These are phyloP conservation scores for Listrodromus nycthemerus DNA, from an alignment of 2,888 invertebrate genomes.

Conservation along the genomic window DNA sequence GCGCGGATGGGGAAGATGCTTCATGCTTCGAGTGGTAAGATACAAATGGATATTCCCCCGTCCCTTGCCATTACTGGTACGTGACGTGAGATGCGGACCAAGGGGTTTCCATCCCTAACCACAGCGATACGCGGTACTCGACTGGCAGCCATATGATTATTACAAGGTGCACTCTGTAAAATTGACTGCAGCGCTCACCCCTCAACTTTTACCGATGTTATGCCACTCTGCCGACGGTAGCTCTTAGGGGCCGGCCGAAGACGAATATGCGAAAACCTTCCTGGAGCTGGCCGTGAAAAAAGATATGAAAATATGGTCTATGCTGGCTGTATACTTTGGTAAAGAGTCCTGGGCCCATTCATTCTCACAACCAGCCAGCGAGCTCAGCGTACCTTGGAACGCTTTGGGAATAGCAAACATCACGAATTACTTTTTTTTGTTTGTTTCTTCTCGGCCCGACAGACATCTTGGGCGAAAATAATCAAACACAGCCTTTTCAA, in stretches of 20 bases:
- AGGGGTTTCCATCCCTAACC: background rate
- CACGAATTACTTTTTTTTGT: background rate
- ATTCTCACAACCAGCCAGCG: background rate
- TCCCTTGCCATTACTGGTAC: conserved; percentile 26
- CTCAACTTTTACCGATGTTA: conserved; percentile 6
- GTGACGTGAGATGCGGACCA: conserved; percentile 9
- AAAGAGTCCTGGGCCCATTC: background rate
- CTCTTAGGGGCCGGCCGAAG: background rate
- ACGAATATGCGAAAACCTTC: conserved; percentile 3
- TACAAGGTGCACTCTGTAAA: conserved; percentile 82
- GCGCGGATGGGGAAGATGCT: background rate
- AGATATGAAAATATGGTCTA: background rate
- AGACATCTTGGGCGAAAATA: too few relatives aligned
- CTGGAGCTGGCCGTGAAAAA: background rate
- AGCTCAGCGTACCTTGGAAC: background rate
- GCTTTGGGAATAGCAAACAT: background rate
- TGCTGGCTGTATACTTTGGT: background rate
- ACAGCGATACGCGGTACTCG: conserved; percentile 2
- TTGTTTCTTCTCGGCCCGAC: too few relatives aligned
- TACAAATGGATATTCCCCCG: background rate
- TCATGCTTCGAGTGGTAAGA: background rate
- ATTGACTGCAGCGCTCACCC: conserved; percentile 74
- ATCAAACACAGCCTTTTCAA: too few relatives aligned
- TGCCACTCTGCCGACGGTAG: background rate
- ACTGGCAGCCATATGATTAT: conserved; percentile 77